Conservation (phyloP, 2,888 invertebrate genomes). For the Trichogramma evanescens region DNA sequence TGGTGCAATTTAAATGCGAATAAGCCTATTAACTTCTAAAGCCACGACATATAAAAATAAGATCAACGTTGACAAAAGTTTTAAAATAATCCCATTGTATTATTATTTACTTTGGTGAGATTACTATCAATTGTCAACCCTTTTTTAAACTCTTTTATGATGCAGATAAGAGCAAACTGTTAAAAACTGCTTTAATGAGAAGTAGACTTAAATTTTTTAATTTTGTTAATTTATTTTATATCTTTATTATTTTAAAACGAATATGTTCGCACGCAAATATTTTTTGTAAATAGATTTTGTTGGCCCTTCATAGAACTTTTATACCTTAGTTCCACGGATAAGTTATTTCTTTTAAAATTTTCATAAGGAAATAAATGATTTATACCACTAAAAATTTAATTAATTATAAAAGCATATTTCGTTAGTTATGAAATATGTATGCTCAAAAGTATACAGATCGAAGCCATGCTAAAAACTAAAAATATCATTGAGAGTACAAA, state of each 20-base stretch:
- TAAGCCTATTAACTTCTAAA: not conserved
- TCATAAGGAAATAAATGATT: not conserved
- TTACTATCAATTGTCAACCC: slow-evolving; percentile 7
- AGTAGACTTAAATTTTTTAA: slow-evolving; percentile 8
- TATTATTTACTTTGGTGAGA: not conserved
- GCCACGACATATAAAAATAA: slow-evolving; percentile 1
- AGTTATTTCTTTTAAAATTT: not conserved
- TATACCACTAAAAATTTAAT: not conserved
- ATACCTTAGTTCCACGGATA: not conserved
- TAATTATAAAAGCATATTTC: not conserved
- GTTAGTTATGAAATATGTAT: not conserved
- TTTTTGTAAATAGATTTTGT: not conserved
- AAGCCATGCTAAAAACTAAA: not conserved
- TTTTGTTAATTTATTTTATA: slow-evolving; percentile 16
- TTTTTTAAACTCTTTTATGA: slow-evolving; percentile 12
- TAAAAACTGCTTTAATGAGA: not conserved
- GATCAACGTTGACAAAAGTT: not conserved
- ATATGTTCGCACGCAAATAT: not conserved
- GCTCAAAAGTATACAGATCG: not conserved
- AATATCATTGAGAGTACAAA: too few relatives aligned
- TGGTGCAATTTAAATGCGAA: too few relatives aligned
- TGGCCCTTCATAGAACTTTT: too few relatives aligned
- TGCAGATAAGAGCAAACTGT: not conserved
- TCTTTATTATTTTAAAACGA: slow-evolving; percentile 10
- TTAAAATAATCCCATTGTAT: slow-evolving; percentile 4